These are phyloP conservation scores for Achatina immaculata DNA, from an alignment of 1,140 invertebrate genomes.

Conservation along the genomic window DNA sequence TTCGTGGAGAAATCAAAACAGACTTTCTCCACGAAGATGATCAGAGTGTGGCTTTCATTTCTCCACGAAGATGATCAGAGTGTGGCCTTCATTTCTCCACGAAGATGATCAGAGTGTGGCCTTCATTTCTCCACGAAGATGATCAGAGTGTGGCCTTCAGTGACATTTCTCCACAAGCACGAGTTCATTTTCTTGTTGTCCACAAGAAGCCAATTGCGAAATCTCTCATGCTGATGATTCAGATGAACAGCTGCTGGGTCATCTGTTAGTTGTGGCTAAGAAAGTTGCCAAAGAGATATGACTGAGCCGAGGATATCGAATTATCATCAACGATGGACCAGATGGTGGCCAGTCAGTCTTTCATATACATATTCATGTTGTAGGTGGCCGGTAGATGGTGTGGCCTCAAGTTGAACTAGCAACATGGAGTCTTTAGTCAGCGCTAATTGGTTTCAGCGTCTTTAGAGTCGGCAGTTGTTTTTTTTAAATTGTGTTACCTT, in stretches of 20 bases:
- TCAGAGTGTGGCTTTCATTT: too few relatives aligned
- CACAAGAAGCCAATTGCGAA: constrained; percentile 85
- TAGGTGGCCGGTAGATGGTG: constrained; percentile 88
- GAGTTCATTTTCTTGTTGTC: constrained; percentile 74
- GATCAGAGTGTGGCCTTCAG: constrained; percentile 85
- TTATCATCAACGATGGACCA: constrained; percentile 66
- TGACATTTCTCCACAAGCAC: constrained; percentile 92
- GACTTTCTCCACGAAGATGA: too few relatives aligned
- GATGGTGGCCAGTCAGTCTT: constrained; percentile 66
- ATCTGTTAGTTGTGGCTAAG: constrained; percentile 70
- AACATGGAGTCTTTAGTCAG: too few relatives aligned
- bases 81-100: too few relatives aligned
- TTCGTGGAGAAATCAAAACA: too few relatives aligned
- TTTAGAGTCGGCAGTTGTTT: too few relatives aligned
- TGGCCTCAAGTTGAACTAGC: constrained; percentile 87
- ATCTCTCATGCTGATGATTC: constrained; percentile 83
- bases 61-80: too few relatives aligned
- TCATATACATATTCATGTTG: constrained; percentile 69
- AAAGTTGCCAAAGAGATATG: constrained; percentile 64
- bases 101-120: too few relatives aligned
- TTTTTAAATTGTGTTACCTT: too few relatives aligned
- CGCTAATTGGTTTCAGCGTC: too few relatives aligned
- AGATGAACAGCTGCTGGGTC: constrained; percentile 73
- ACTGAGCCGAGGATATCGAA: constrained; percentile 68
- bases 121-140: too few relatives aligned